These are phyloP conservation scores for Hydractinia echinata DNA, from an alignment of 30 jellyfish, hydroid and myxozoan species.

Conservation along the genomic window DNA sequence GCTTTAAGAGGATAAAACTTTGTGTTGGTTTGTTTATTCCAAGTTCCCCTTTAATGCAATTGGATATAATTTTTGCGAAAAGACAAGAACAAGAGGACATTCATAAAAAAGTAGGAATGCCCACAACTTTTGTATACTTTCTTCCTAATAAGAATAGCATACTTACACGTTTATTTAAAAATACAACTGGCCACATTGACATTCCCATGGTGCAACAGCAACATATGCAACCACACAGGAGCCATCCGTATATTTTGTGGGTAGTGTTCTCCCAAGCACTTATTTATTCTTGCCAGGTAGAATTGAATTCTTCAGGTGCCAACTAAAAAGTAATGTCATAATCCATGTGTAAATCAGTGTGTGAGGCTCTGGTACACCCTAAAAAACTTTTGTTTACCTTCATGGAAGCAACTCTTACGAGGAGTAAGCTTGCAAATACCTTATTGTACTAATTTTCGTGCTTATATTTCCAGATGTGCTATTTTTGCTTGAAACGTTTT, in stretches of 20 bases:
- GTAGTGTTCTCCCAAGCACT: conserved; percentile 83
- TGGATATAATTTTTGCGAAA: neutral
- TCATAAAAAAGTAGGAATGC: neutral
- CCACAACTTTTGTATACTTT: neutral
- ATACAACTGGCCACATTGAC: conserved; percentile 98
- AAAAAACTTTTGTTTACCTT: neutral
- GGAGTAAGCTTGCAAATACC: no score
- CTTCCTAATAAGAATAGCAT: neutral
- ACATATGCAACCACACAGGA: conserved; percentile 91
- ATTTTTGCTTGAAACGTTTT: no score
- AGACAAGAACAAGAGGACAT: neutral
- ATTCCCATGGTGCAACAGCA: conserved; percentile 97
- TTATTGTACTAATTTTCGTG: no score
- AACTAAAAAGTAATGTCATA: conserved; percentile 39
- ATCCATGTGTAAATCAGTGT: neutral
- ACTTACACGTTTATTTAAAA: conserved; percentile 84
- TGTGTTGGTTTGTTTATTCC: neutral
- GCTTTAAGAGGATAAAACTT: neutral
- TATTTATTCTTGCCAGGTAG: conserved; percentile 65
- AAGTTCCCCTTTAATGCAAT: neutral
- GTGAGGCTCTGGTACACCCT: neutral
- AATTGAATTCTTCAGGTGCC: conserved; percentile 93
- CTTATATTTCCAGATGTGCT: no score
- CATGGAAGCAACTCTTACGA: neutral
- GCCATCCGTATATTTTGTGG: conserved; percentile 62